phyloP scores from a whole-genome alignment of 2,888 invertebrate species.

The Barypeithes pellucidus region DNA sequence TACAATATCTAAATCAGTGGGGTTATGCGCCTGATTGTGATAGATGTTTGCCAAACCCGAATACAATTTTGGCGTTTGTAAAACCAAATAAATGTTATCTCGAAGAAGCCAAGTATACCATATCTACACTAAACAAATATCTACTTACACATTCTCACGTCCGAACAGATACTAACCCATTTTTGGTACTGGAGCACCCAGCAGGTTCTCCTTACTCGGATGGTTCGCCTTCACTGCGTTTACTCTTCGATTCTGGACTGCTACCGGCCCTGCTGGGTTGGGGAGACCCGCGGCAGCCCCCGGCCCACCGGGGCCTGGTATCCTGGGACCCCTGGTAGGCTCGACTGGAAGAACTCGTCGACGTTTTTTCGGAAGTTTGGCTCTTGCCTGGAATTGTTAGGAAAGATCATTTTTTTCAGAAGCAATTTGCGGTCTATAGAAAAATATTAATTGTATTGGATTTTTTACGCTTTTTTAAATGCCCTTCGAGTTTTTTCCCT shows the following conservation, averaged over 20 bases:
- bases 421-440: no score
- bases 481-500: no score
- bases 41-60: no score
- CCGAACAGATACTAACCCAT: constrained; percentile 76
- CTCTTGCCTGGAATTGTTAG: constrained; percentile 83
- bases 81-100: no score
- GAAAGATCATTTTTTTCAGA: not conserved
- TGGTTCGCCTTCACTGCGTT: constrained; percentile 92
- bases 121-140: not conserved
- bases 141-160: constrained; percentile 4
- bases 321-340: constrained; percentile 83
- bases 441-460: no score
- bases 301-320: constrained; percentile 69
- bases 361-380: constrained; percentile 98
- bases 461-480: no score
- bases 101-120: no score
- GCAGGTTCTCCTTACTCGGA: constrained; percentile 79
- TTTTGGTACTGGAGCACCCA: constrained; percentile 74
- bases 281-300: constrained; percentile 61
- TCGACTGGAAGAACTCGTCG: constrained; percentile 97
- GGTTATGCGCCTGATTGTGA: no score
- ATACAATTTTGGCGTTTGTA: no score
- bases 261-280: constrained; percentile 72
- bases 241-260: constrained; percentile 83
- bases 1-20: no score